phyloP scores from a whole-genome alignment of 1,140 invertebrate species.

The Leptinotarsa texana region DNA sequence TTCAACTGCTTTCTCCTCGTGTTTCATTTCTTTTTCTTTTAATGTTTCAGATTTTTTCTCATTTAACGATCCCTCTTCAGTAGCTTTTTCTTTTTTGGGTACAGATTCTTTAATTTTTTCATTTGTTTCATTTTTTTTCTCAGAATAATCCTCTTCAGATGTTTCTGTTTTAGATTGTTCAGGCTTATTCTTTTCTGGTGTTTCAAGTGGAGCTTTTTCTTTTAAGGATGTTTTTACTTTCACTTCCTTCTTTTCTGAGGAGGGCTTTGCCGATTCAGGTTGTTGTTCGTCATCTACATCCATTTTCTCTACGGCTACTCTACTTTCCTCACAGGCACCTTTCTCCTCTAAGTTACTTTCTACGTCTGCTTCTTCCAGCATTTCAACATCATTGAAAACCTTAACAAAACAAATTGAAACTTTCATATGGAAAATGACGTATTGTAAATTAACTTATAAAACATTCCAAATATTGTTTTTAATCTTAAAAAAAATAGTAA shows the following conservation, averaged over 20 bases:
- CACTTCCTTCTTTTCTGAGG: too few relatives aligned
- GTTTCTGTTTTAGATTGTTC: neutral
- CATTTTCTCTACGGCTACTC: neutral
- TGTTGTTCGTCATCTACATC: neutral
- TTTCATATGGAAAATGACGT: neutral
- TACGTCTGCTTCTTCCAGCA: constrained; percentile 15
- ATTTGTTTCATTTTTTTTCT: neutral
- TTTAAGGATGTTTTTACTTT: neutral
- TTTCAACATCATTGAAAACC: constrained; percentile 30
- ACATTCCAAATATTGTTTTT: too few relatives aligned
- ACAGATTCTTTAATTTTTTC: neutral
- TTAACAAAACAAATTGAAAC: neutral
- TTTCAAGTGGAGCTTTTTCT: neutral
- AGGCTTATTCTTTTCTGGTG: neutral
- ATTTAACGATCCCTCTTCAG: neutral
- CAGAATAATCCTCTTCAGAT: neutral
- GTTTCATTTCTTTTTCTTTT: neutral
- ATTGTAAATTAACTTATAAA: neutral
- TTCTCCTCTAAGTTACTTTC: neutral
- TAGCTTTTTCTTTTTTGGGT: constrained; percentile 12
- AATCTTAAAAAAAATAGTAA: too few relatives aligned
- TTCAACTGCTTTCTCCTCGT: constrained; percentile 5
- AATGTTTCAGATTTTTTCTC: constrained; percentile 9
- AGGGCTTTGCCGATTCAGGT: neutral
- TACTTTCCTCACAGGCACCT: constrained; percentile 9